A percentile compares a stretch with the other conserved stretches of the same genome.
phyloP scores from a whole-genome alignment of 2,888 invertebrate species.

The Bellardia bayeri region DNA sequence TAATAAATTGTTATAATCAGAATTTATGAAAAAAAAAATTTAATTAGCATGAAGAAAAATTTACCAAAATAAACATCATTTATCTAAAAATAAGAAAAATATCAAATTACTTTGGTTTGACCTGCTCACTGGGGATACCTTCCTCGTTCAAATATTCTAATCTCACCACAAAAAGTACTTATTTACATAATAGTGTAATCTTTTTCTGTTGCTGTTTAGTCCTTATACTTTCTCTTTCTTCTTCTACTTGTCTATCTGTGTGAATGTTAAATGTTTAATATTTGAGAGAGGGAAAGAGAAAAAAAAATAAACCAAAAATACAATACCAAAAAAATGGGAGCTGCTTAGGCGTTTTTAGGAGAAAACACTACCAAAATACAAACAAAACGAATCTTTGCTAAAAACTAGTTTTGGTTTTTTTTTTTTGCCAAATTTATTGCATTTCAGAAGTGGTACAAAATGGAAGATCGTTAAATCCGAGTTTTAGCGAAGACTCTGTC shows the following conservation, averaged over 20 bases:
- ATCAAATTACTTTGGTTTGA: background rate
- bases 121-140: slow-evolving; percentile 1
- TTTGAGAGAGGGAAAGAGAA: background rate
- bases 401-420: slow-evolving; percentile 75
- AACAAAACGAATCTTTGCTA: slow-evolving; percentile 46
- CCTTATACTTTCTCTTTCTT: slow-evolving; percentile 44
- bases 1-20: too few relatives aligned
- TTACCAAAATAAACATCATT: too few relatives aligned
- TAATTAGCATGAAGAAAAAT: too few relatives aligned
- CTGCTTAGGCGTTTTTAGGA: slow-evolving; percentile 49
- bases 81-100: too few relatives aligned
- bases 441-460: slow-evolving; percentile 85
- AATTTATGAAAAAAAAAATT: too few relatives aligned
- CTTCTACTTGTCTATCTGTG: slow-evolving; percentile 26
- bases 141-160: background rate
- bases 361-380: slow-evolving; percentile 37
- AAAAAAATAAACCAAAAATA: slow-evolving; percentile 16
- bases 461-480: slow-evolving; percentile 87
- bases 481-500: slow-evolving; percentile 93
- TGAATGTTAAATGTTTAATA: slow-evolving; percentile 43
- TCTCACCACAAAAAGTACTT: background rate
- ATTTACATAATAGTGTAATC: slow-evolving; percentile 2
- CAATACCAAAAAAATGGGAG: slow-evolving; percentile 26
- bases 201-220: slow-evolving; percentile 39
- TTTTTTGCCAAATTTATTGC: slow-evolving; percentile 77